Evolutionary conservation across 2,113 vertebrate species (phyloP).

Genomic region (Colius striatus): DNA sequence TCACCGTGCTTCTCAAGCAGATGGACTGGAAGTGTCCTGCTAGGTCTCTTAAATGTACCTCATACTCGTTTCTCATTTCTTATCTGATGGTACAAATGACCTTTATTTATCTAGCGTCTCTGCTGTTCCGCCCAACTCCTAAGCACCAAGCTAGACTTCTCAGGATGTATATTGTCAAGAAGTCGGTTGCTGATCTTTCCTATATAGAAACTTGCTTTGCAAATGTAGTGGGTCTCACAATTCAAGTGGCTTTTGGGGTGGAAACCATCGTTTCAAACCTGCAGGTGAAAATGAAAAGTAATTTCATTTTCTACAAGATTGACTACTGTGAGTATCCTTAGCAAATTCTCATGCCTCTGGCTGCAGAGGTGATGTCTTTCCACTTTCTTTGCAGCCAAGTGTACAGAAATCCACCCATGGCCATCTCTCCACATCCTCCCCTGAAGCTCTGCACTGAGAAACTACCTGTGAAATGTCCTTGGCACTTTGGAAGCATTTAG

Average conservation of each 20-base stretch:
- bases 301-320: background rate
- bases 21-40: background rate
- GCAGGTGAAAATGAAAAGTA: background rate
- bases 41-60: background rate
- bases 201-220: background rate
- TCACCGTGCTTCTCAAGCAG: background rate
- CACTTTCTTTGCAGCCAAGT: background rate
- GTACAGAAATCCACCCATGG: background rate
- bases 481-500: background rate
- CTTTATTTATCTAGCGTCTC: background rate
- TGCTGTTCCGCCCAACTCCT: background rate
- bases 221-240: background rate
- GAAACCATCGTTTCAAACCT: background rate
- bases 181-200: background rate
- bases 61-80: background rate
- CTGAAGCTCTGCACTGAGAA: background rate
- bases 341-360: background rate
- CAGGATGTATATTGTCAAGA: background rate
- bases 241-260: background rate
- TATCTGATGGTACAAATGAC: background rate
- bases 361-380: background rate
- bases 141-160: background rate
- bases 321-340: background rate
- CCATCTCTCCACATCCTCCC: fast-evolving
- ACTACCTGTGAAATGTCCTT: background rate